These are phyloP conservation scores for Australoheros facetus DNA, from an alignment of 2,797 vertebrate species.

Conservation along the genomic window DNA sequence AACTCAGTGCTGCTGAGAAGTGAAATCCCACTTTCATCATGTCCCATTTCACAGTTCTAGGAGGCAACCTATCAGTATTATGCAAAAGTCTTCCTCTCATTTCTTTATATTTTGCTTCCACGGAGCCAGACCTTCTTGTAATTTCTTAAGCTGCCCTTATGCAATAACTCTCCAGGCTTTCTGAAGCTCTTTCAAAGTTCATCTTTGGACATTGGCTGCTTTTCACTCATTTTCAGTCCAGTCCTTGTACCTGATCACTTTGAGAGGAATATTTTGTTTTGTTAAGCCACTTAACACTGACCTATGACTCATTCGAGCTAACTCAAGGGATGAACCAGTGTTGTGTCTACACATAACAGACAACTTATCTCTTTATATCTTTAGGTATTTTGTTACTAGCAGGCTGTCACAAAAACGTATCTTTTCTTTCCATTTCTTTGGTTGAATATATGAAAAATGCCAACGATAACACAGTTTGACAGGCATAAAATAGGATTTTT, in stretches of 20 bases:
- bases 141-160: neutral
- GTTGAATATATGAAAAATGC: neutral
- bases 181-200: too few relatives aligned
- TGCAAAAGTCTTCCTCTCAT: neutral
- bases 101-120: too few relatives aligned
- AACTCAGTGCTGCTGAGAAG: constrained; percentile 29
- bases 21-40: constrained; percentile 48
- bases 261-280: neutral
- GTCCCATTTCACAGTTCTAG: constrained; percentile 37
- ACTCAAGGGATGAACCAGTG: neutral
- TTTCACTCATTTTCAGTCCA: neutral
- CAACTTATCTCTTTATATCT: neutral
- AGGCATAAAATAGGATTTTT: neutral
- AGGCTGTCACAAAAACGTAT: neutral
- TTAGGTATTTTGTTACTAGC: neutral
- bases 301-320: neutral
- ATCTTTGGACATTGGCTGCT: neutral
- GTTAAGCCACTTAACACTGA: neutral
- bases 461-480: neutral
- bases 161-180: neutral
- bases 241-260: neutral
- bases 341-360: neutral
- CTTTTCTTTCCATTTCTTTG: neutral
- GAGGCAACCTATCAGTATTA: neutral
- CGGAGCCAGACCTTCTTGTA: too few relatives aligned